Evolutionary conservation across 2,888 invertebrate genomes (phyloP), one percentile per base, ranked within the genome.

Genomic region (Mantis religiosa): DNA sequence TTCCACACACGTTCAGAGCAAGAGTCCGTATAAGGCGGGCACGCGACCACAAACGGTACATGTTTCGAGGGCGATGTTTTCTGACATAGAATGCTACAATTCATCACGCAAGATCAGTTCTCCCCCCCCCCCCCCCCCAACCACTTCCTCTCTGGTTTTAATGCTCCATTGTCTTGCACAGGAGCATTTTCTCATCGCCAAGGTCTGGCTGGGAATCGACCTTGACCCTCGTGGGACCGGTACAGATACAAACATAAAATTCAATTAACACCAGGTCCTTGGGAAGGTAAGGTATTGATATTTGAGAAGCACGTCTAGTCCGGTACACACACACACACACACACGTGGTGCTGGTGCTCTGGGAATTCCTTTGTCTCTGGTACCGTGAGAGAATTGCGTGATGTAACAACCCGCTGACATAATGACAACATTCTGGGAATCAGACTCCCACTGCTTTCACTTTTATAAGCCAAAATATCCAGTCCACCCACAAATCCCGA

Each of bases 101-200:
- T 88, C 84, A 88, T 88, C 88, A 88, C 84, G 88, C 88, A 83
- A 88, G 82, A 88, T 88, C 88, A 88, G 88, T 30, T 20, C 54
- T 20, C 54, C 54, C 1, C 54, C 83, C 28, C 83, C 83, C 28
- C 41, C 88, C 25, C 47, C 28, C 28, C n/a, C n/a, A n/a, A n/a
- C n/a, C n/a, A n/a, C n/a, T n/a, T n/a, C n/a, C n/a, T n/a, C 30
- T 30, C 30, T 30, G 30, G 30, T 30, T 89, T 89, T 89, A 87
- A 89, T 89, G 87, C 89, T 87, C 89, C 89, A 89, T 89, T 89
- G 89, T 89, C 86, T 89, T 71, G 85, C 84, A 30, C 28, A 28
- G 86, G 86, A 15, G 83, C 89, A 87, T 86, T 83, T 87, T 89
- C 89, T 86, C 89, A 89, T 89, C 82, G 87, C 87, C 28, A 87